These are phyloP conservation scores for Tringa solitaria DNA, from an alignment of 2,113 vertebrate species.

Conservation along the genomic window DNA sequence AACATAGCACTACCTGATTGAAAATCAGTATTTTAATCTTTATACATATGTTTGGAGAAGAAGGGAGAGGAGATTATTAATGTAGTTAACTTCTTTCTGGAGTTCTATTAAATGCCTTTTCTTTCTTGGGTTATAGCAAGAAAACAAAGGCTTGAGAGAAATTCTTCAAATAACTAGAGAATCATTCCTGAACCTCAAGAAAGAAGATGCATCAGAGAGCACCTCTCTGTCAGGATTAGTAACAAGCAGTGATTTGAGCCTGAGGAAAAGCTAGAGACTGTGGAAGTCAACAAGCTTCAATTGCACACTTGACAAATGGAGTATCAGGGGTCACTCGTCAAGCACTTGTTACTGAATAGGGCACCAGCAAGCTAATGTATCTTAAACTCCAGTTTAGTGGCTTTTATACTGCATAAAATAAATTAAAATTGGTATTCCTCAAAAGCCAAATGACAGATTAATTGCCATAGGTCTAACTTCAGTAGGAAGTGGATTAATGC, in stretches of 20 bases:
- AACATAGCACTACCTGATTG: background rate
- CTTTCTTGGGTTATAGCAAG: slow-evolving; percentile 73
- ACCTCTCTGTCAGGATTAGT: slow-evolving; percentile 86
- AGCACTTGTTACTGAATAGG: slow-evolving; percentile 53
- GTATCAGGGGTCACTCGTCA: slow-evolving; percentile 43
- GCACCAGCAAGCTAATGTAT: slow-evolving; percentile 33
- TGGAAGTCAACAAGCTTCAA: background rate
- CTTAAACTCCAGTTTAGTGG: background rate
- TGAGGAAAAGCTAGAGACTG: slow-evolving; percentile 85
- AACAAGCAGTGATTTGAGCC: slow-evolving; percentile 85
- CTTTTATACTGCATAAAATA: background rate
- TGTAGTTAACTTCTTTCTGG: background rate
- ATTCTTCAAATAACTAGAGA: slow-evolving; percentile 95
- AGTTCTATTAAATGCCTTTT: background rate
- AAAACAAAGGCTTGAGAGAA: slow-evolving; percentile 93
- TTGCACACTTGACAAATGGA: slow-evolving; percentile 15
- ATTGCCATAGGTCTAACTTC: slow-evolving; percentile 17
- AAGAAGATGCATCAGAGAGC: slow-evolving; percentile 86
- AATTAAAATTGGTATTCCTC: slow-evolving; percentile 6
- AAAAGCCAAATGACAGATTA: slow-evolving; percentile 7
- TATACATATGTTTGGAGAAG: background rate
- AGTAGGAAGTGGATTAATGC: slow-evolving; percentile 14
- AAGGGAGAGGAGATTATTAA: background rate
- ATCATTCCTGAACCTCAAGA: slow-evolving; percentile 89
- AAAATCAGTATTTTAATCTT: background rate